Conservation (phyloP, 2,888 invertebrate species). For the Cryptocephalus moraei region DNA sequence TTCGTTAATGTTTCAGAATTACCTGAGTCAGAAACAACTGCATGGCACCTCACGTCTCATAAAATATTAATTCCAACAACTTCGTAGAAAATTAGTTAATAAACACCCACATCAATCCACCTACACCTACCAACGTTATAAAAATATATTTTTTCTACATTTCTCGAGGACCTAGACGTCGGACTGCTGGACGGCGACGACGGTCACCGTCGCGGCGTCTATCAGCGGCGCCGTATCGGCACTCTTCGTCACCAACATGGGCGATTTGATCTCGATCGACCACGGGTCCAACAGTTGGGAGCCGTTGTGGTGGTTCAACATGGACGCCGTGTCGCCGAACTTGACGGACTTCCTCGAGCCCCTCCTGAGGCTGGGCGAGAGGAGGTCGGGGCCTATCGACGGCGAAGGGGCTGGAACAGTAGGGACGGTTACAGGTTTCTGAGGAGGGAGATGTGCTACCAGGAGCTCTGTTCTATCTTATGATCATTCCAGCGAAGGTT, state of each 20-base stretch:
- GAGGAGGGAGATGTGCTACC: too few species aligned
- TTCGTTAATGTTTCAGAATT: too few species aligned
- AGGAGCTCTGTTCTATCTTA: too few species aligned
- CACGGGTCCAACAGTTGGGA: conserved; percentile 32
- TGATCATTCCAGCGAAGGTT: too few species aligned
- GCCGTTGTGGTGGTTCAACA: conserved; percentile 22
- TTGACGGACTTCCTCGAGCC: conserved; percentile 58
- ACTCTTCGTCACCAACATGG: conserved; percentile 18
- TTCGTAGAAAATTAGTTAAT: neutral
- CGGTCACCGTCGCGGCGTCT: conserved; percentile 12
- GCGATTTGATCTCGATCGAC: conserved; percentile 30
- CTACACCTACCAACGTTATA: neutral
- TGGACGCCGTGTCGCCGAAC: conserved; percentile 45
- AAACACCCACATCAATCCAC: neutral
- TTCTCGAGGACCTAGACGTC: neutral
- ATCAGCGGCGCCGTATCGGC: conserved; percentile 27
- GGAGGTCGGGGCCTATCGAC: conserved; percentile 29
- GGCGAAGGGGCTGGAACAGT: conserved; percentile 33
- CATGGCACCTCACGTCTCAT: neutral
- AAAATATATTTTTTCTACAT: neutral
- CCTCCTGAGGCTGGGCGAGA: conserved; percentile 37
- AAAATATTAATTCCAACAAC: neutral
- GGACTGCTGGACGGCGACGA: conserved; percentile 6
- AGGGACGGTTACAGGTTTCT: too few species aligned
- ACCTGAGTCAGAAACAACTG: neutral